These are phyloP conservation scores for Delphinus delphis DNA, from an alignment of 2,113 vertebrate genomes.

Conservation along the genomic window DNA sequence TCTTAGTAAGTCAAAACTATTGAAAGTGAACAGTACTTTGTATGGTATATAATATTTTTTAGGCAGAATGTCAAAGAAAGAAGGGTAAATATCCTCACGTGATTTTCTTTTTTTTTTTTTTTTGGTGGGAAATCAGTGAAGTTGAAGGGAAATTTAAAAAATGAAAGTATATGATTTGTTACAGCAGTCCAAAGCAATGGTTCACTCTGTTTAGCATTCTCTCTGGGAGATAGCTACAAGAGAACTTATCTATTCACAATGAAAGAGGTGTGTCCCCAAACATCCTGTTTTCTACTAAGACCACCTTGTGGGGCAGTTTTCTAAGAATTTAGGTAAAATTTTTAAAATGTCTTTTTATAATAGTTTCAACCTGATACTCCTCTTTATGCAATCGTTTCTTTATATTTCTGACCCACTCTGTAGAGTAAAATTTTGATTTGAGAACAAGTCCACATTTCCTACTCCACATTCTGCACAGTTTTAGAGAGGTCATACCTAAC, in stretches of 20 bases:
- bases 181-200: background rate
- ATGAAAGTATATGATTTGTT: background rate
- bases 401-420: background rate
- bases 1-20: background rate
- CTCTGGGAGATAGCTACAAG: background rate
- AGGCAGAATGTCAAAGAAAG: background rate
- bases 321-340: background rate
- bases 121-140: background rate
- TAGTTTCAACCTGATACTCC: background rate
- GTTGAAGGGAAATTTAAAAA: background rate
- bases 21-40: background rate
- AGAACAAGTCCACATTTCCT: background rate
- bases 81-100: background rate
- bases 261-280: background rate
- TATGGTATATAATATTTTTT: background rate
- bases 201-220: background rate
- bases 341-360: background rate
- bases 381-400: background rate
- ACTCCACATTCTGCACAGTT: background rate
- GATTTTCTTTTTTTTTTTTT: background rate
- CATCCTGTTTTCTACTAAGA: background rate
- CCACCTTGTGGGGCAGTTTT: background rate
- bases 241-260: background rate
- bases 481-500: background rate
- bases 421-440: background rate